Evolutionary conservation across 2,888 invertebrate genomes (phyloP).

Genomic region (Doris montereyensis): DNA sequence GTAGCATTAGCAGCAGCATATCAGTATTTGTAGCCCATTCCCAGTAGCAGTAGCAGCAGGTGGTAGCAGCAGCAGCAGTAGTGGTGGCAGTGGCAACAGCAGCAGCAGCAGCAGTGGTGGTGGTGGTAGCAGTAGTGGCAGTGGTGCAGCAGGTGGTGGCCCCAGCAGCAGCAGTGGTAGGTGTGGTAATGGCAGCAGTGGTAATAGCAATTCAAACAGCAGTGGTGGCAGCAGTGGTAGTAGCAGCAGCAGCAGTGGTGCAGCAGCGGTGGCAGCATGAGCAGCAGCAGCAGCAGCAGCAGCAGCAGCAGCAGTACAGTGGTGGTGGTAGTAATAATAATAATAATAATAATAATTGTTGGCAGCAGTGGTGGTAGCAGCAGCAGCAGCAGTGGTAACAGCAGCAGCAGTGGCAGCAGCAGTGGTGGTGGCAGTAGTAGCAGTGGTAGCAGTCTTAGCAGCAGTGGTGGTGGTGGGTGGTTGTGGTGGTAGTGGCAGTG

Average conservation of each 20-base stretch:
- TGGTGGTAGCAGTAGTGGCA: not conserved
- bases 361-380: no score
- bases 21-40: no score
- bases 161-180: not conserved
- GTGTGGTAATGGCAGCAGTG: not conserved
- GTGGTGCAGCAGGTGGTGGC: not conserved
- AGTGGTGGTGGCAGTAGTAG: not conserved
- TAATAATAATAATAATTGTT: not conserved
- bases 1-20: no score
- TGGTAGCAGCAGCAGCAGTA: not conserved
- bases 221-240: not conserved
- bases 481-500: not conserved
- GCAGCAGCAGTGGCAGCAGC: not conserved
- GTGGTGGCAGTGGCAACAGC: not conserved
- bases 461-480: not conserved
- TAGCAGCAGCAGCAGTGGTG: not conserved
- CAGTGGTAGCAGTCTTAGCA: not conserved
- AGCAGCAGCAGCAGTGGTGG: not conserved
- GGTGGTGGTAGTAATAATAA: no score
- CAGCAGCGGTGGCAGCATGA: no score
- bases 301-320: no score
- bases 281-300: no score
- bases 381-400: not conserved
- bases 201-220: not conserved
- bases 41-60: no score